phyloP scores from a whole-genome alignment of 2,113 vertebrate genomes.

The Pteronura brasiliensis region DNA sequence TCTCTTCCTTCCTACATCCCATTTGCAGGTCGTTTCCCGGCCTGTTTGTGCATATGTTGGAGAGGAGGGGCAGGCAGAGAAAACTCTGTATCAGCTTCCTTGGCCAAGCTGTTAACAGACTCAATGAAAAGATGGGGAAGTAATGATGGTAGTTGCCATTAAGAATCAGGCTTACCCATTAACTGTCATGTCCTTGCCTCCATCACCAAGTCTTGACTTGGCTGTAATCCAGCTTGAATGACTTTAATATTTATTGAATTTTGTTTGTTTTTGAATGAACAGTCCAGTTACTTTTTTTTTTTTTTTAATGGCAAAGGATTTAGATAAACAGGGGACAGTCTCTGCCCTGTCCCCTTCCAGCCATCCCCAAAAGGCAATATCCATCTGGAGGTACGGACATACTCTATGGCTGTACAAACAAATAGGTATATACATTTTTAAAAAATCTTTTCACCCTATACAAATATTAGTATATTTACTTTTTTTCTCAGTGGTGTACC shows the following conservation, averaged over 20 bases:
- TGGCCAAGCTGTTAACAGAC: neutral
- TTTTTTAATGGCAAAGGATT: neutral
- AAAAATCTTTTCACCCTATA: neutral
- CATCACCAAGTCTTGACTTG: neutral
- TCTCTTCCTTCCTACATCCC: neutral
- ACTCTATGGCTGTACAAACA: neutral
- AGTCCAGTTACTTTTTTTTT: neutral
- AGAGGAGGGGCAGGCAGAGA: neutral
- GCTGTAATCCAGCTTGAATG: neutral
- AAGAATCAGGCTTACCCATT: neutral
- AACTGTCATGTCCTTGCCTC: neutral
- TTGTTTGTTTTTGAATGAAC: slow-evolving; percentile 23
- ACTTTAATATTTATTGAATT: neutral
- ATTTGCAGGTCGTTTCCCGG: neutral
- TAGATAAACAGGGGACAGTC: neutral
- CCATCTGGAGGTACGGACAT: neutral
- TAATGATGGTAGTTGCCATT: neutral
- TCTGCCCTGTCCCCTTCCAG: neutral
- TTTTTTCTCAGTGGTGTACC: neutral
- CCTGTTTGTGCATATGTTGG: neutral
- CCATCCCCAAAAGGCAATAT: neutral
- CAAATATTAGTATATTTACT: neutral
- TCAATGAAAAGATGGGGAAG: neutral
- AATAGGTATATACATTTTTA: neutral
- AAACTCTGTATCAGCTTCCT: neutral